Evolutionary conservation across 2,888 invertebrate species (phyloP).

Genomic region (Sesia bembeciformis): DNA sequence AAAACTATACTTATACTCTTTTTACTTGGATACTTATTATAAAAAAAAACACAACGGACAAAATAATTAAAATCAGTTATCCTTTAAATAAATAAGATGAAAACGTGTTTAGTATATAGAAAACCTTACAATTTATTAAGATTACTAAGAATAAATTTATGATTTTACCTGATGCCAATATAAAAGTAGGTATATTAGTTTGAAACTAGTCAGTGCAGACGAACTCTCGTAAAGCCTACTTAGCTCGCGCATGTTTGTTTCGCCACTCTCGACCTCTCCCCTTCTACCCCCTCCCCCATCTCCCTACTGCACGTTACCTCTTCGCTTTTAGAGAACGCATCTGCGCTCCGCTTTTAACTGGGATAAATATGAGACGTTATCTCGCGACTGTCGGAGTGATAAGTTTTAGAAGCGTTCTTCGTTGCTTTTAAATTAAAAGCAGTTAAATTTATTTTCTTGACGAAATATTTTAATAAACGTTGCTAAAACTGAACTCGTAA

Average conservation of each 20-base stretch:
- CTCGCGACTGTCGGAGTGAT: not conserved
- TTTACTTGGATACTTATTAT: no score
- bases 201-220: not conserved
- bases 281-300: not conserved
- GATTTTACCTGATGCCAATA: no score
- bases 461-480: no score
- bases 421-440: not conserved
- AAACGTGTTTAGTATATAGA: no score
- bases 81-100: no score
- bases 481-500: not conserved
- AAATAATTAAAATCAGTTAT: no score
- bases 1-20: no score
- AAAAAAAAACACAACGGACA: no score
- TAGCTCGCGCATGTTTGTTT: conserved; percentile 39
- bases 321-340: conserved; percentile 31
- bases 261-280: conserved; percentile 20
- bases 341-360: conserved; percentile 31
- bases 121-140: no score
- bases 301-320: conserved; percentile 14
- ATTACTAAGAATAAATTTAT: no score
- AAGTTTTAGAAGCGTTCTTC: not conserved
- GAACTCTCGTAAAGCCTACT: conserved; percentile 18
- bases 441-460: not conserved
- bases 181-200: no score
- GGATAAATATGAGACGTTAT: conserved; percentile 10